phyloP scores from a whole-genome alignment of 2,113 vertebrate genomes.

The Donacobius atricapilla region DNA sequence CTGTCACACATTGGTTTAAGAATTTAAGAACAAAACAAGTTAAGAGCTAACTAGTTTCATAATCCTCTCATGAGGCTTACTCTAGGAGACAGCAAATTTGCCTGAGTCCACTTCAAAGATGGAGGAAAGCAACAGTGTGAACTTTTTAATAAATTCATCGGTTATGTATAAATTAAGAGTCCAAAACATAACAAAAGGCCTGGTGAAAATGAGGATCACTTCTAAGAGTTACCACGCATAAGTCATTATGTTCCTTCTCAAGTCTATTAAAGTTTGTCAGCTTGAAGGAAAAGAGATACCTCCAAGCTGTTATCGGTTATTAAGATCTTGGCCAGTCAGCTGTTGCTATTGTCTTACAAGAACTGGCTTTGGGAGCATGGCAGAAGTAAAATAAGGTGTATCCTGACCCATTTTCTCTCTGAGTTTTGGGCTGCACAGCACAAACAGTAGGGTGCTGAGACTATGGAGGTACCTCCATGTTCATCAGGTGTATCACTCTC shows the following conservation, averaged over 20 bases:
- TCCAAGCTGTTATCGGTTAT: not conserved
- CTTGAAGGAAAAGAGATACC: not conserved
- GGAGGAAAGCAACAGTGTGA: not conserved
- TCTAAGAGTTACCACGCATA: not conserved
- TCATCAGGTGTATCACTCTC: not conserved
- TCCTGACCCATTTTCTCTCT: not conserved
- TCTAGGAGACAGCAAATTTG: constrained; percentile 6
- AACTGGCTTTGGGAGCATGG: not conserved
- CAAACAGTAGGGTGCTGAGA: not conserved
- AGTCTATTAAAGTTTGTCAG: not conserved
- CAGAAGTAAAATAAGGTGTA: not conserved
- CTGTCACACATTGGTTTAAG: constrained; percentile 31
- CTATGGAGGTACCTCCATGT: not conserved
- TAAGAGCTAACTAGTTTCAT: constrained; percentile 23
- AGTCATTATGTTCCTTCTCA: not conserved
- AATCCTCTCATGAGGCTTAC: not conserved
- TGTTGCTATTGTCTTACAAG: not conserved
- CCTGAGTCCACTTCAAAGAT: not conserved
- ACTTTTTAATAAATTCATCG: not conserved
- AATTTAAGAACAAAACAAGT: constrained; percentile 53
- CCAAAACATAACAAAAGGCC: not conserved
- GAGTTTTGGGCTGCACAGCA: not conserved
- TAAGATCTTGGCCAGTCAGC: not conserved
- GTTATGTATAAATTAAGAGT: not conserved
- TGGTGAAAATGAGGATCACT: not conserved